Percentiles rank a stretch among this genome's conserved stretches.
Evolutionary conservation across 2,113 vertebrate species (phyloP).

Genomic region (Leptodactylus fuscus): DNA sequence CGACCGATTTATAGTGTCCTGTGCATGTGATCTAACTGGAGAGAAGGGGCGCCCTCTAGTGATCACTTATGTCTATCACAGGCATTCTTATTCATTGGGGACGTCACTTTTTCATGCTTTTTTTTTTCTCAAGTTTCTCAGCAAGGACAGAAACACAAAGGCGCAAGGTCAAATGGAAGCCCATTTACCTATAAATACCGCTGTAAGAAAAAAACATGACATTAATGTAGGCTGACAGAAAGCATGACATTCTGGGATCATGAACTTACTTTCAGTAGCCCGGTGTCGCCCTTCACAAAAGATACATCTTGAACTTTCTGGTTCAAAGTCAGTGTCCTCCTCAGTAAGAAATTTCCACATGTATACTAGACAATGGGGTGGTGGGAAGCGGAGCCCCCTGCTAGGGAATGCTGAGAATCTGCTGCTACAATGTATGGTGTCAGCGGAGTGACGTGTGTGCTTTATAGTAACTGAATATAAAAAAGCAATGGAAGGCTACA

Average conservation of each 20-base stretch:
- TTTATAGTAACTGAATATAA: too few relatives aligned
- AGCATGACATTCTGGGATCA: background rate
- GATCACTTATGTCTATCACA: background rate
- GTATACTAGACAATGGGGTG: background rate
- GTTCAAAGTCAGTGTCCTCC: background rate
- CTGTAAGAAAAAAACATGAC: background rate
- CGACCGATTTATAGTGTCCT: too few relatives aligned
- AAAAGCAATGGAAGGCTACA: too few relatives aligned
- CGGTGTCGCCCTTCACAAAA: background rate
- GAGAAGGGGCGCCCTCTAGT: slow-evolving; percentile 12
- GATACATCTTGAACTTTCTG: background rate
- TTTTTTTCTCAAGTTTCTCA: background rate
- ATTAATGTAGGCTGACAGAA: slow-evolving; percentile 1
- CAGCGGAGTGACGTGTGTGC: too few relatives aligned
- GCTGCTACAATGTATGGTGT: background rate
- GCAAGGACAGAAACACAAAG: background rate
- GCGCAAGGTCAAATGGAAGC: background rate
- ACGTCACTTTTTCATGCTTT: background rate
- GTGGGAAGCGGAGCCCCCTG: background rate
- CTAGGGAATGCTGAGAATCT: background rate
- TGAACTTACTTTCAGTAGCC: background rate
- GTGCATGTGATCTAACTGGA: background rate
- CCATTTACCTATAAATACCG: background rate
- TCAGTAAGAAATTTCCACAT: background rate
- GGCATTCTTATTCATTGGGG: background rate